Base-by-base conservation (phyloP, 92 coral and sea anemone genomes). In the Metridium senile region DNA sequence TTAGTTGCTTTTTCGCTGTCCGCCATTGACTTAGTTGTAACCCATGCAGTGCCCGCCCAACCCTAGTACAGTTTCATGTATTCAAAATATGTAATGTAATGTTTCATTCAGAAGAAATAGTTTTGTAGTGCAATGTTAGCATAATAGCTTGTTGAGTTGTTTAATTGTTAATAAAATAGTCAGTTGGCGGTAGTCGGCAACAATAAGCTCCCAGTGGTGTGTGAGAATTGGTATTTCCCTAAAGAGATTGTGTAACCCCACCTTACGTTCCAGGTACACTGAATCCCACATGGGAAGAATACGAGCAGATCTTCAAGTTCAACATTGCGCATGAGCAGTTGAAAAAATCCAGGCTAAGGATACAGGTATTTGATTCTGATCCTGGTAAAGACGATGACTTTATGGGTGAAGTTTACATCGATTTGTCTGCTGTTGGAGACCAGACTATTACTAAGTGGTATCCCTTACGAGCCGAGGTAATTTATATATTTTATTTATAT, bases 341-440 rank as follows among this genome's bases (percentile, higher is more conserved):
- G 1, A 75, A 64, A 39, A 28, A 54, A n/a, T 89, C 97, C 26
- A 86, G 67, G 56, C 77, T 92, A 56, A 77, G 63, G 11, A 81
- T 92, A 18, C 71, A 66, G 16, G 86, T 92, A 49, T 89, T 66
- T 68, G 97, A 92, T 72, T 66, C 85, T 22, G 97, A 92, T 45
- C 70, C 87, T 26, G 82, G 58, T 19, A 86, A 83, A n/a, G 91
- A 79, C 11, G 97, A 92, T 71, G 97, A 92, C 68, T 89, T 86
- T 72, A 51, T 92, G 82, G 97, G 97, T 17, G 91, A 89, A 49
- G 76, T 74, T 25, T 51, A 75, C 26, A 78, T 92, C 34, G 85
- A 79, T 49, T 72, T 92, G 31, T 66, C 78, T 18, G 62, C 49
- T 1, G 86, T 62, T 10, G 87, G 72, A 22, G 84, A 89, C 71